phyloP scores from a whole-genome alignment of 2,888 invertebrate genomes.

The Chloroclysta siterata region DNA sequence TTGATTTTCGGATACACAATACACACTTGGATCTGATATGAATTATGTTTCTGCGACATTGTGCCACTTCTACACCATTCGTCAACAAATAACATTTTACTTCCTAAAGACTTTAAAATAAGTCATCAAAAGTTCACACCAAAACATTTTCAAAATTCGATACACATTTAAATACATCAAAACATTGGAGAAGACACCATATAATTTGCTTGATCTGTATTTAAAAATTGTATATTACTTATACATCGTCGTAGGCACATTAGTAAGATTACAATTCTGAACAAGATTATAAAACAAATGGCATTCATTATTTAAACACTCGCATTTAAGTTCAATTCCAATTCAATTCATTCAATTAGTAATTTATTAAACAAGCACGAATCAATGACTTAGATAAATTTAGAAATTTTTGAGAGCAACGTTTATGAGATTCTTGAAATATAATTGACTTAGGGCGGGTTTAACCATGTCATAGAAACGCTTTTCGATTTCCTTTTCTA shows the following conservation, averaged over 20 bases:
- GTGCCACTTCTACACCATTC: constrained; percentile 21
- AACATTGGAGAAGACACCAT: constrained; percentile 42
- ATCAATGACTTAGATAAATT: constrained; percentile 17
- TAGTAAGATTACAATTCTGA: constrained; percentile 28
- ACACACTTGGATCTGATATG: constrained; percentile 6
- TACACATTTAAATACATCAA: constrained; percentile 39
- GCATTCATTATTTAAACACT: constrained; percentile 4
- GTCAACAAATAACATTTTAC: constrained; percentile 7
- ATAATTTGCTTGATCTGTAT: constrained; percentile 47
- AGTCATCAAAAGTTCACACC: constrained; percentile 32
- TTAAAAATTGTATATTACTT: constrained; percentile 20
- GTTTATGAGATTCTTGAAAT: constrained; percentile 28
- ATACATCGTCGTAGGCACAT: constrained; percentile 68
- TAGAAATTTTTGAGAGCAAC: constrained; percentile 29
- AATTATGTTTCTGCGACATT: background rate
- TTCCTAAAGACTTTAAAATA: constrained; percentile 1
- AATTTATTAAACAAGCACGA: constrained; percentile 6
- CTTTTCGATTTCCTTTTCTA: no score
- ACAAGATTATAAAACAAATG: constrained; percentile 19
- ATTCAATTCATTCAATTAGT: background rate
- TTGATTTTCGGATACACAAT: background rate
- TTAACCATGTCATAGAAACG: no score
- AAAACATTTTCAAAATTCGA: constrained; percentile 44
- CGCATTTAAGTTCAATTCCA: constrained; percentile 2
- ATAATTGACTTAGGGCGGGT: constrained; percentile 33